Evolutionary conservation across 2,797 vertebrate species (phyloP).

Genomic region (Pyrocephalus nanus): DNA sequence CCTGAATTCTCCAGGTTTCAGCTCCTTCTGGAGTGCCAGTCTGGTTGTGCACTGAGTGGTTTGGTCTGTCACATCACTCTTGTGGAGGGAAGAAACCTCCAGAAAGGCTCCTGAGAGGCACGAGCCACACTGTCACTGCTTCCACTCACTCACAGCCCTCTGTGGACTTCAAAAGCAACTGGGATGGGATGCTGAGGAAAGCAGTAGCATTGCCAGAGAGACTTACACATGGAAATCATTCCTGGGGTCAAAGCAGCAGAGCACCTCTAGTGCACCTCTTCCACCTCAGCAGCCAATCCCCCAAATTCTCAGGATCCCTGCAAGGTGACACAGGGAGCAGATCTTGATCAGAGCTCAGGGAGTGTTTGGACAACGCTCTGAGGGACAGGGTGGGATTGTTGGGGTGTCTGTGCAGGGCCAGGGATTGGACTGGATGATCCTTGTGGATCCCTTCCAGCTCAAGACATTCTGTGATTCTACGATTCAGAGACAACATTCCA

Average conservation of each 20-base stretch:
- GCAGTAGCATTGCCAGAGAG: background rate
- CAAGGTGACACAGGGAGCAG: rapidly evolving
- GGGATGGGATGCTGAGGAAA: background rate
- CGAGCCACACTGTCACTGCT: background rate
- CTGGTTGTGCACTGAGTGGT: background rate
- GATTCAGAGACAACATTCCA: background rate
- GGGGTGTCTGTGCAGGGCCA: too few species aligned
- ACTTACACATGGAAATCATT: background rate
- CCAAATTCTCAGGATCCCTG: background rate
- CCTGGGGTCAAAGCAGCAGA: background rate
- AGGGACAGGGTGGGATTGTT: background rate
- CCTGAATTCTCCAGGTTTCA: background rate
- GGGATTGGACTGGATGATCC: background rate
- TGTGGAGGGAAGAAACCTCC: background rate
- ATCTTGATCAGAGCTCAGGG: background rate
- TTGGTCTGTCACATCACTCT: background rate
- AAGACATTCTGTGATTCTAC: background rate
- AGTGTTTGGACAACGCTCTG: background rate
- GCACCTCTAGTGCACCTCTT: background rate
- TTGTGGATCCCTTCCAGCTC: background rate
- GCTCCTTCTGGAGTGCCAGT: background rate
- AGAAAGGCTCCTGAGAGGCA: background rate
- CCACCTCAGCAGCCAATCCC: background rate
- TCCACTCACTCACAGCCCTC: background rate
- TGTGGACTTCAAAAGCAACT: background rate